A percentile compares a stretch with the other conserved stretches of the same genome.
Evolutionary conservation across 2,888 invertebrate genomes (phyloP).

Genomic region (Siphlonurus alternatus): DNA sequence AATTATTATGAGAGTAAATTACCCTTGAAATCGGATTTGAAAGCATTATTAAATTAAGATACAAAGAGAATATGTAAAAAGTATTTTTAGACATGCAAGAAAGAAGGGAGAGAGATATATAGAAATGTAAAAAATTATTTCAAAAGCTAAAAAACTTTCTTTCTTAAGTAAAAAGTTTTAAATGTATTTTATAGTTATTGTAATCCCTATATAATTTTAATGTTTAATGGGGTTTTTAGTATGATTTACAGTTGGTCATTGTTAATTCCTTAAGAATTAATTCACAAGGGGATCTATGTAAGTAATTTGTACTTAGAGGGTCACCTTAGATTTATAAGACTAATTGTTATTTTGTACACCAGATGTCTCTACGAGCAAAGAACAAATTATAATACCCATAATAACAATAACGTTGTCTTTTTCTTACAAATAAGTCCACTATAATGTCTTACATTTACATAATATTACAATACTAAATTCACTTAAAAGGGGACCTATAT

Average conservation of each 20-base stretch:
- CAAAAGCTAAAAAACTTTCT: neutral
- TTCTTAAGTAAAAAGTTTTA: neutral
- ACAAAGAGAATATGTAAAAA: neutral
- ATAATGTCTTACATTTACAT: neutral
- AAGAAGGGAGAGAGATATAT: no score
- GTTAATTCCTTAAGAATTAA: neutral
- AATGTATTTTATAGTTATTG: neutral
- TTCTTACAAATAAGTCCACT: neutral
- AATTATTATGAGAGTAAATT: neutral
- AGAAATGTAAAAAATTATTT: neutral
- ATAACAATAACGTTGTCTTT: neutral
- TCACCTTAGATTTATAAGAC: neutral
- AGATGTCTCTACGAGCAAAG: neutral
- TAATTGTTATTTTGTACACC: neutral
- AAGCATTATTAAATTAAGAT: neutral
- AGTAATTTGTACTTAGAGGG: neutral
- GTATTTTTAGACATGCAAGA: no score
- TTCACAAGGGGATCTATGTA: neutral
- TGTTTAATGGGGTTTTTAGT: neutral
- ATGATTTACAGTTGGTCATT: neutral
- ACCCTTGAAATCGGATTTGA: conserved; percentile 2
- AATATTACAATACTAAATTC: neutral
- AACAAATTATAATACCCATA: neutral
- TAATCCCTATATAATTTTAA: neutral
- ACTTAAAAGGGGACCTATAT: no score